Conservation (phyloP, 2,888 invertebrate genomes). For the Buathra laborator region DNA sequence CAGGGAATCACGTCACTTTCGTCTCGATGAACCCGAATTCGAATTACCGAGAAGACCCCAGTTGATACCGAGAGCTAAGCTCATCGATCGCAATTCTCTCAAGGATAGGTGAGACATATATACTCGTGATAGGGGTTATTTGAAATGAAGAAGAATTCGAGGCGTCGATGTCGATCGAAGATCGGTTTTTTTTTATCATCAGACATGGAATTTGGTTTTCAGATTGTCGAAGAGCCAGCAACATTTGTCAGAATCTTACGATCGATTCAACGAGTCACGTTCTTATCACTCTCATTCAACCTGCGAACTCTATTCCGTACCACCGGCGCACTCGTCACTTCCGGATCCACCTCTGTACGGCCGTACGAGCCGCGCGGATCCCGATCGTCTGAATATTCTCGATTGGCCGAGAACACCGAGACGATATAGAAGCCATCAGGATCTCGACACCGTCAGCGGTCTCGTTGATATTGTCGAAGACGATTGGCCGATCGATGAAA, state of each 20-base stretch:
- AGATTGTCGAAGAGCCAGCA: constrained; percentile 84
- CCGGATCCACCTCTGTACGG: constrained; percentile 77
- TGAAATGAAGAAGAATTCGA: neutral
- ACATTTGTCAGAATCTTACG: constrained; percentile 82
- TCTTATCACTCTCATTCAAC: constrained; percentile 80
- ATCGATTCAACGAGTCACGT: constrained; percentile 78
- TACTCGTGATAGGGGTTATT: neutral
- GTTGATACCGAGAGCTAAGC: constrained; percentile 92
- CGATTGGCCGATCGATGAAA: constrained; percentile 81
- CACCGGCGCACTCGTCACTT: constrained; percentile 76
- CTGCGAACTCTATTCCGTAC: constrained; percentile 81
- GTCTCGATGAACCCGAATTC: constrained; percentile 86
- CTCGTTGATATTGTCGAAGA: constrained; percentile 84
- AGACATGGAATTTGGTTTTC: constrained; percentile 37
- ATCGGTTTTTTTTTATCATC: neutral
- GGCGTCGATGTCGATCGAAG: neutral
- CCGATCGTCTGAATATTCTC: constrained; percentile 82
- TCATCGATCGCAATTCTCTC: constrained; percentile 91
- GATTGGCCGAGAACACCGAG: constrained; percentile 82
- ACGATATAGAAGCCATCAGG: constrained; percentile 82
- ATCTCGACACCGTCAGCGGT: constrained; percentile 82
- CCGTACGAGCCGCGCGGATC: constrained; percentile 73
- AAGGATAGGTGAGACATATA: constrained; percentile 88
- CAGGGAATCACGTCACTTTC: constrained; percentile 74
- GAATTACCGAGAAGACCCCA: constrained; percentile 90